Base-by-base conservation (phyloP, 2,888 invertebrate genomes). In the Venusia cambrica region DNA sequence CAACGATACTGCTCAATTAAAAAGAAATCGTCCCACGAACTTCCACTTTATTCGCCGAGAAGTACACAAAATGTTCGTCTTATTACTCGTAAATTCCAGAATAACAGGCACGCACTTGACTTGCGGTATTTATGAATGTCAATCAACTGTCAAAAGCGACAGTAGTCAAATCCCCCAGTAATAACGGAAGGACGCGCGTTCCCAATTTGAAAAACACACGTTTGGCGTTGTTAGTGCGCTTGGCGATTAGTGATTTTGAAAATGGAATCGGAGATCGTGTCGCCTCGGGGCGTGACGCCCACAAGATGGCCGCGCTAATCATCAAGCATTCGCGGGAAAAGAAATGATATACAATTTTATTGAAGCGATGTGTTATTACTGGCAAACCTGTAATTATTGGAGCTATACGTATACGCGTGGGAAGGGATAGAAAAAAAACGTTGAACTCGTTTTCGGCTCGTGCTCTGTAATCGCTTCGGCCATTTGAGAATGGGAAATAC, bases 291-390 rank as follows among this genome's bases (percentile, higher is more conserved):
- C 70, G 71, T 62, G 57, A 65, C 85, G 84, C 87, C 87, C 78
- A 76, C 85, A 87, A 87, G 73, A 87, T 87, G 87, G 87, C 85
- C 70, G 83, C 75, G 70, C 79, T 85, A 84, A 84, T 85, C 84
- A 81, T 68, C 67, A 57, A 62, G 73, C 71, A 74, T 74, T 75
- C 77, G 73, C 83, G 77, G 81, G 81, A 77, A 77, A 73, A 71
- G 64, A 73, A 84, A 83, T 84, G 83, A 84, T 87, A 84, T 83
- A 85, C 83, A 83, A 83, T 85, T 85, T 85, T 77, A 84, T 81
- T 80, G 80, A 77, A 76, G 80, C 76, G 80, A 85, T 83, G 75
- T 84, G 80, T 87, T 85, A 87, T 87, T 87, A 87, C 75, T 15
- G 61, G 62, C 70, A 69, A 84, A 81, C 83, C 80, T 78, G 75